Base-by-base conservation (phyloP, 2,888 invertebrate genomes). In the Conus canariensis region DNA sequence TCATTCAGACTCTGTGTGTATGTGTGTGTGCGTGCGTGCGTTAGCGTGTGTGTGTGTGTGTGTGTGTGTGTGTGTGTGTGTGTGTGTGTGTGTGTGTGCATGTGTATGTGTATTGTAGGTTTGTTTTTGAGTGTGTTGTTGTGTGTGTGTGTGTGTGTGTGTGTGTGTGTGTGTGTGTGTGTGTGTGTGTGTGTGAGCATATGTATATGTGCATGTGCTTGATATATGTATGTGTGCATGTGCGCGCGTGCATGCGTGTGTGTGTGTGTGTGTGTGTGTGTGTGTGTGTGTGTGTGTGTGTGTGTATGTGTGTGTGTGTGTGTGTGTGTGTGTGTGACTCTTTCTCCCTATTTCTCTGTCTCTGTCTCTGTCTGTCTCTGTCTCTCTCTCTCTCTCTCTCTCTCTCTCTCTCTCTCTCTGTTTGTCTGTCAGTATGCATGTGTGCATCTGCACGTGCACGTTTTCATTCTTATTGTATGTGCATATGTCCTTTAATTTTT, bases 231-330 rank as follows among this genome's bases (percentile, higher is more conserved):
- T 80, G 25, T 80, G 80, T 80, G 25, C 14, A 16, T 30, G 80
- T 80, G 77, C 5, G 80, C 14, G 80, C 5, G 80, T 80, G 80
- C 19, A 30, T 30, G 30, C 2, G 80, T 30, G 70, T 80, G 80
- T 30, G 80, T 80, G 80, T 30, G 80, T 80, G 80, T 30, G 80
- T 80, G 80, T 30, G 80, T 80, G 80, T 80, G 80, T 80, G 25
- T 77, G 70, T 80, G 80, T 80, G 80, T 80, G 80, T 80, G 80
- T 80, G 80, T 80, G 80, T 80, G 30, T 80, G 80, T 80, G 80
- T 80, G 80, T 80, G 25, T 30, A 16, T 70, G 80, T 80, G 80
- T 30, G 77, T 80, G 25, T 30, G 30, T 80, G 80, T 80, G 77
- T 8, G 80, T 80, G 80, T 30, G 80, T 80, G 80, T 30, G 80